A percentile compares a stretch with the other conserved stretches of the same genome.
Evolutionary conservation across 2,888 invertebrate genomes (phyloP).

Genomic region (Drosophila eohydei): DNA sequence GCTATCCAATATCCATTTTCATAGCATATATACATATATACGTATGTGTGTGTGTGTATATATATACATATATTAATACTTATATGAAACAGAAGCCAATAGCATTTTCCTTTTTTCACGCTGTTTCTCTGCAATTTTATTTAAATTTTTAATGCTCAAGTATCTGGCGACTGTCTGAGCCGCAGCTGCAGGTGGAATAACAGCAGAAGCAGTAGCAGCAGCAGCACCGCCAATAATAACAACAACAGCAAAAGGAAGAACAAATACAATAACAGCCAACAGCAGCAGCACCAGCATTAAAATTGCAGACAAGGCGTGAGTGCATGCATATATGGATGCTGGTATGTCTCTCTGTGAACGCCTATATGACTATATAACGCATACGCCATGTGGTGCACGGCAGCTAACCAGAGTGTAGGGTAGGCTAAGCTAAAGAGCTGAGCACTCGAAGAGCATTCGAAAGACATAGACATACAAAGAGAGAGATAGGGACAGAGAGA

Average conservation of each 20-base stretch:
- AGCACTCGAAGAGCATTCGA: constrained; percentile 12
- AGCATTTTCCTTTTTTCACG: constrained; percentile 37
- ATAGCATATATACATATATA: constrained; percentile 2
- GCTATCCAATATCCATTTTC: constrained; percentile 40
- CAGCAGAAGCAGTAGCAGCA: constrained; percentile 27
- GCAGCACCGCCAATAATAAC: constrained; percentile 18
- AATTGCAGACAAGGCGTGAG: constrained; percentile 69
- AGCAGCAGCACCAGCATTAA: constrained; percentile 59
- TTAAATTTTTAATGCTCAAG: constrained; percentile 75
- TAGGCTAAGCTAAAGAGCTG: constrained; percentile 11
- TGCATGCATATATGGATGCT: constrained; percentile 45
- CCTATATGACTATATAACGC: constrained; percentile 49
- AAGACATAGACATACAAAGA: constrained; percentile 5
- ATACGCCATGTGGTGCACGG: constrained; percentile 70
- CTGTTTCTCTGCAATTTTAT: constrained; percentile 65
- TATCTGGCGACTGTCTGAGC: constrained; percentile 67
- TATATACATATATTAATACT: background rate
- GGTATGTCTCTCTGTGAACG: constrained; percentile 22
- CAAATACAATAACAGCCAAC: constrained; percentile 14
- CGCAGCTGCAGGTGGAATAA: constrained; percentile 71
- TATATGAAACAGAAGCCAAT: constrained; percentile 5
- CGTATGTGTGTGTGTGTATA: background rate
- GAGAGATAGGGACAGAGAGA: constrained; percentile 6
- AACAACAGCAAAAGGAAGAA: constrained; percentile 21
- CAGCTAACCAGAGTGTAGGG: constrained; percentile 17